phyloP scores from a whole-genome alignment of 2,797 vertebrate species.

The Liparis tanakae region DNA sequence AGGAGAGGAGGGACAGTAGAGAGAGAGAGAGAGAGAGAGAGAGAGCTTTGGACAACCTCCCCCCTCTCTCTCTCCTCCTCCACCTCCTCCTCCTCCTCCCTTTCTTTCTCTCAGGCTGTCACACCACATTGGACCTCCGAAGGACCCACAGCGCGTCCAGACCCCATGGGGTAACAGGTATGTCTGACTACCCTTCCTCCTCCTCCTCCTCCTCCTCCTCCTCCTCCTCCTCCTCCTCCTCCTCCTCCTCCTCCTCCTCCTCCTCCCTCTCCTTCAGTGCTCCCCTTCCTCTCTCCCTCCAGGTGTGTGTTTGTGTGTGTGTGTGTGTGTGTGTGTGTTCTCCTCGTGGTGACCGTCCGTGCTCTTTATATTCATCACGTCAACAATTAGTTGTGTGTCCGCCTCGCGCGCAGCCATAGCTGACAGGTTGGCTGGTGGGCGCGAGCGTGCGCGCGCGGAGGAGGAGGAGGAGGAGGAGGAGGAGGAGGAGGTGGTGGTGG shows the following conservation, averaged over 20 bases:
- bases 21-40: conserved; percentile 24
- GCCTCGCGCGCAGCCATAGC: conserved; percentile 40
- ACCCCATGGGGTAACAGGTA: conserved; percentile 93
- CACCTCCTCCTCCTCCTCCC: conserved; percentile 33
- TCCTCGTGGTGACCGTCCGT: not conserved
- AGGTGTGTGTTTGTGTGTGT: too few relatives aligned
- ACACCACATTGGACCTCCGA: conserved; percentile 76
- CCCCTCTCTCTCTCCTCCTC: not conserved
- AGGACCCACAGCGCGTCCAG: conserved; percentile 79
- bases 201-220: not conserved
- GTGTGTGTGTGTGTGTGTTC: too few relatives aligned
- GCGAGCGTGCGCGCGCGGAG: too few relatives aligned
- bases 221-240: too few relatives aligned
- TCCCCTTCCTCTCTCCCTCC: too few relatives aligned
- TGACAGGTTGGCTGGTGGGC: conserved; percentile 48
- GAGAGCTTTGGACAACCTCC: conserved; percentile 70
- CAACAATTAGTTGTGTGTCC: conserved; percentile 72
- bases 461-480: too few relatives aligned
- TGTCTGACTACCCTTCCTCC: conserved; percentile 72
- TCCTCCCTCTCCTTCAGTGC: too few relatives aligned
- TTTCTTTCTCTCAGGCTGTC: conserved; percentile 75
- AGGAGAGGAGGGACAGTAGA: conserved; percentile 71
- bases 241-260: not conserved
- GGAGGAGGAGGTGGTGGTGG: too few relatives aligned
- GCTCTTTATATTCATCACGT: conserved; percentile 37